Evolutionary conservation across 2,113 vertebrate species (phyloP), one percentile per base, ranked within the genome.

Genomic region (Eleginops maclovinus): DNA sequence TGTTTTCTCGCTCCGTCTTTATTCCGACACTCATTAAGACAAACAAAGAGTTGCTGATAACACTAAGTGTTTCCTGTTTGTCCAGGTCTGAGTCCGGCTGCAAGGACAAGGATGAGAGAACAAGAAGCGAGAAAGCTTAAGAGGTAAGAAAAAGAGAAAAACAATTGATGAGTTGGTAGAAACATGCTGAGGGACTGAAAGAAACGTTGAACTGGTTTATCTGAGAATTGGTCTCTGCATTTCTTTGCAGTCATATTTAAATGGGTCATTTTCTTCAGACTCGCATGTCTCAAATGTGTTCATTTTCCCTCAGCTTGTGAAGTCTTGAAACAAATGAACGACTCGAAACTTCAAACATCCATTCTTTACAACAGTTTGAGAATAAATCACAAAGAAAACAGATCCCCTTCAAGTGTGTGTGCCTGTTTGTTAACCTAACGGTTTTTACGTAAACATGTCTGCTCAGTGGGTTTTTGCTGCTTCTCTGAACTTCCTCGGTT

Each of bases 1-100:
- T 82, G 74, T 82, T 68, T 83, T 83, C 64, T 65, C 67, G 55
- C 49, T 71, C 70, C 58, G 81, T 88, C 77, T 88, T 82, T 75
- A 58, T 78, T 59, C 67, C 61, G 72, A 89, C 66, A 65, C 78
- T 90, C 79, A 85, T 88, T 85, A 84, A 77, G 75, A 91, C 77
- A 81, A 85, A 86, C 63, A 87, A 79, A 88, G 79, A 69, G 79
- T 60, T 21, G 40, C 77, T 83, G 89, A 92, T 92, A 93, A 89
- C 77, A 80, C 74, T 87, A 85, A 89, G 90, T 75, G 80, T 78
- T 93, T 93, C 90, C 91, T 91, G 90, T 90, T 90, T 87, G 83
- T 75, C 77, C 85, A 85, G 76, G 65, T 51, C 47, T 56, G 47
- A 73, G 61, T 56, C 51, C 36, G 44, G n/a, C 55, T 21, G 21